A percentile compares a stretch with the other conserved stretches of the same genome.
These are phyloP conservation scores for Ceratothoa steindachneri DNA, from an alignment of 2,888 invertebrate species.

Conservation along the genomic window DNA sequence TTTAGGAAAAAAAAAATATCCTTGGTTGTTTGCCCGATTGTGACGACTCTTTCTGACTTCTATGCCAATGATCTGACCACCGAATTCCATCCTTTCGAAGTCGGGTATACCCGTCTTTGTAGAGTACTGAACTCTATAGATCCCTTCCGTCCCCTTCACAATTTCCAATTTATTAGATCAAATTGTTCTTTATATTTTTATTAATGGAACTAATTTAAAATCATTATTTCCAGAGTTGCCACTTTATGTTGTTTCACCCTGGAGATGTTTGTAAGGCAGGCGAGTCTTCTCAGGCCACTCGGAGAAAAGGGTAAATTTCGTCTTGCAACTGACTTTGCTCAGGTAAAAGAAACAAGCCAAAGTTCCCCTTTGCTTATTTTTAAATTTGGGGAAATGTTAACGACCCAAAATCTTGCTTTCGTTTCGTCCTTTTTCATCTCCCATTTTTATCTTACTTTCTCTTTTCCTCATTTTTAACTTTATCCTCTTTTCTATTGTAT, in stretches of 20 bases:
- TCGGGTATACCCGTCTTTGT: no score
- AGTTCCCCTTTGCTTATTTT: neutral
- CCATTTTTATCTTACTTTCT: no score
- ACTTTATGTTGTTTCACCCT: slow-evolving; percentile 69
- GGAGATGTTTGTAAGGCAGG: slow-evolving; percentile 79
- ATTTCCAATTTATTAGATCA: neutral
- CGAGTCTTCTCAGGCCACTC: slow-evolving; percentile 75
- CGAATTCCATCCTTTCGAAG: no score
- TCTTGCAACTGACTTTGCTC: slow-evolving; percentile 67
- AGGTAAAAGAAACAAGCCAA: slow-evolving; percentile 52
- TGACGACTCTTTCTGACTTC: no score
- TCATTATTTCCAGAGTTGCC: slow-evolving; percentile 27
- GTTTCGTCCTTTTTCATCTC: no score
- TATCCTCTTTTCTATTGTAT: no score
- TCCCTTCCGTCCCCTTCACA: neutral
- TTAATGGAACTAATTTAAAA: neutral
- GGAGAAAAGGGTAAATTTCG: slow-evolving; percentile 74
- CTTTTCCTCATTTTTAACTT: no score
- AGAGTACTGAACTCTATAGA: neutral
- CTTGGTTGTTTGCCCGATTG: no score
- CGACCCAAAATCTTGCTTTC: no score
- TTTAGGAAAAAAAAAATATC: no score
- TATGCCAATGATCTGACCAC: no score
- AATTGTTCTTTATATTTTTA: neutral
- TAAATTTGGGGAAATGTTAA: no score